phyloP scores from a whole-genome alignment of 2,797 vertebrate genomes.

The Mastacembelus armatus region DNA sequence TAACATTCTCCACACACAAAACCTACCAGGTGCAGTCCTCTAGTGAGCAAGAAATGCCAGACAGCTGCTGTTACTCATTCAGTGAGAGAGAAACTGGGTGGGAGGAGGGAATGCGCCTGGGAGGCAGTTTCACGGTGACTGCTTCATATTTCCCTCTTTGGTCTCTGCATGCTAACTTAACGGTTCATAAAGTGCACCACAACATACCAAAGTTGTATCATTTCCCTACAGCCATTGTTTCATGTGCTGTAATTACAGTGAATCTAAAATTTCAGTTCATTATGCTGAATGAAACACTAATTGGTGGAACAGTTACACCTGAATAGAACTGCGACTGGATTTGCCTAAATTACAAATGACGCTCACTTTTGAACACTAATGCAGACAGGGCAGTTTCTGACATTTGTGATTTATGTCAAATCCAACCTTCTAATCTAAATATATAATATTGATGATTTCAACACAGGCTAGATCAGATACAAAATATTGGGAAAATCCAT shows the following conservation, averaged over 20 bases:
- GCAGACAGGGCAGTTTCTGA: too few relatives aligned
- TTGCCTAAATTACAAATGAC: neutral
- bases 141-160: conserved; percentile 59
- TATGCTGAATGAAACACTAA: conserved; percentile 5
- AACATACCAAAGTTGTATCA: conserved; percentile 29
- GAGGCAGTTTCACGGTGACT: conserved; percentile 61
- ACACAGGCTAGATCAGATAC: neutral
- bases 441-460: too few relatives aligned
- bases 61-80: conserved; percentile 76
- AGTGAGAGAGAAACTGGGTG: conserved; percentile 47
- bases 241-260: conserved; percentile 11
- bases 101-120: conserved; percentile 52
- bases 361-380: too few relatives aligned
- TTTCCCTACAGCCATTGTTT: conserved; percentile 23
- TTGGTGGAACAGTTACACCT: neutral
- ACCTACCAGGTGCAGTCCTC: conserved; percentile 68
- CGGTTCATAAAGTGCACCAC: conserved; percentile 39
- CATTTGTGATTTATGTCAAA: neutral
- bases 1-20: conserved; percentile 64
- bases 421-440: neutral
- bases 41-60: conserved; percentile 61
- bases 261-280: conserved; percentile 10
- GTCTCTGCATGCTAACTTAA: conserved; percentile 49
- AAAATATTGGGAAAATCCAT: neutral
- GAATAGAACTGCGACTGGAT: neutral